phyloP scores from a whole-genome alignment of 2,113 vertebrate genomes.

The Carassius carassius region DNA sequence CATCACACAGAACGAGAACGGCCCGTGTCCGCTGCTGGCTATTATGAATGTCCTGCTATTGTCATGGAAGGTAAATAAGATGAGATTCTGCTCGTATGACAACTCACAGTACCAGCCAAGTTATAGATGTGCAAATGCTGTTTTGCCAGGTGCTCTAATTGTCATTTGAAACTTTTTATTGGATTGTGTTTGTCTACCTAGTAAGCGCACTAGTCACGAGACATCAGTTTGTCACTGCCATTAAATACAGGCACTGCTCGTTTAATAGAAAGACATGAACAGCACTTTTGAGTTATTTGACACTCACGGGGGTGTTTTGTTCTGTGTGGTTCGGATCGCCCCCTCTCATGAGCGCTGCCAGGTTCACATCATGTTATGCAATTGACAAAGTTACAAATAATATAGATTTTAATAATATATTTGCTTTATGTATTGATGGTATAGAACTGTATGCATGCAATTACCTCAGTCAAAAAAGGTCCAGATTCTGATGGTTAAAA shows the following conservation, averaged over 20 bases:
- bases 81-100: background rate
- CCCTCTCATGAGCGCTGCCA: too few species aligned
- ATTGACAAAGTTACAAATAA: too few species aligned
- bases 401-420: background rate
- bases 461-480: background rate
- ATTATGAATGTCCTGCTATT: constrained; percentile 97
- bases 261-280: background rate
- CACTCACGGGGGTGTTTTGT: background rate
- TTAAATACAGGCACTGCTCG: background rate
- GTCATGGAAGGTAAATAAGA: constrained; percentile 89
- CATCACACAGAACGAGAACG: constrained; percentile 98
- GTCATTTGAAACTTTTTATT: too few species aligned
- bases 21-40: constrained; percentile 93
- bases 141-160: too few species aligned
- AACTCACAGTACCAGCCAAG: background rate
- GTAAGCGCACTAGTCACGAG: background rate
- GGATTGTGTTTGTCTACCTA: background rate
- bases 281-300: background rate
- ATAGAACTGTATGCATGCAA: background rate
- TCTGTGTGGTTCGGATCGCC: too few species aligned
- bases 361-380: too few species aligned
- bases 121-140: background rate
- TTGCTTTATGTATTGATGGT: background rate
- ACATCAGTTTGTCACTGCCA: background rate
- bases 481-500: too few species aligned